phyloP scores from a whole-genome alignment of 2,888 invertebrate species.

The Platycheirus rosarum region DNA sequence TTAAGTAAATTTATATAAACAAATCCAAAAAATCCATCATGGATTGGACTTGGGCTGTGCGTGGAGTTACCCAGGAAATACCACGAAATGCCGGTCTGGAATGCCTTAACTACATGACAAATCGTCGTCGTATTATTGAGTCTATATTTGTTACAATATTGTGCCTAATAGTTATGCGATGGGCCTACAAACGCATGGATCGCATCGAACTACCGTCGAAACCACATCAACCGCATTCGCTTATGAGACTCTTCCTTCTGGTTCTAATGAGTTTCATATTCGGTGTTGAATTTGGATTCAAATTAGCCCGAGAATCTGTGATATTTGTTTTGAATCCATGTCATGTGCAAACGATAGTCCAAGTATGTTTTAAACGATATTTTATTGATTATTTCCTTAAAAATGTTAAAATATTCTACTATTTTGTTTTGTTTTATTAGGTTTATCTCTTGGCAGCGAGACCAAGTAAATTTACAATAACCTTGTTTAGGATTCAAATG shows the following conservation, averaged over 20 bases:
- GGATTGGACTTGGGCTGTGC: slow-evolving; percentile 90
- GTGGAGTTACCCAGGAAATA: slow-evolving; percentile 93
- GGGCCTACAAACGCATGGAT: slow-evolving; percentile 83
- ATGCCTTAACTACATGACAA: slow-evolving; percentile 91
- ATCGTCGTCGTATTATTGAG: slow-evolving; percentile 89
- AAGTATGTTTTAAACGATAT: slow-evolving; percentile 84
- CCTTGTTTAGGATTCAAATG: slow-evolving; percentile 94
- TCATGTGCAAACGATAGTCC: slow-evolving; percentile 95
- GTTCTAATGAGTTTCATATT: slow-evolving; percentile 92
- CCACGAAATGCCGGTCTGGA: slow-evolving; percentile 95
- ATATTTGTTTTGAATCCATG: slow-evolving; percentile 98
- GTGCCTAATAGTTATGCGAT: slow-evolving; percentile 84
- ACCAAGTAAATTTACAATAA: slow-evolving; percentile 91
- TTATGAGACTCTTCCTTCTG: slow-evolving; percentile 88
- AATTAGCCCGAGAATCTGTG: slow-evolving; percentile 95
- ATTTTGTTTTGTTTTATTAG: slow-evolving; percentile 83
- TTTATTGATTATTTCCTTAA: not conserved
- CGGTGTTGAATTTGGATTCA: slow-evolving; percentile 98
- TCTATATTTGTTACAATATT: slow-evolving; percentile 86
- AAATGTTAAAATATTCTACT: too few species aligned
- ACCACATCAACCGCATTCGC: slow-evolving; percentile 80
- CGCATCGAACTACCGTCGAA: slow-evolving; percentile 79
- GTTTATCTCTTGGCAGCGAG: slow-evolving; percentile 94
- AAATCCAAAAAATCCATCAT: slow-evolving; percentile 79
- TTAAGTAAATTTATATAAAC: slow-evolving; percentile 4